Evolutionary conservation across 2,888 invertebrate genomes (phyloP), one percentile per base, ranked within the genome.

Genomic region (Antitype chi): DNA sequence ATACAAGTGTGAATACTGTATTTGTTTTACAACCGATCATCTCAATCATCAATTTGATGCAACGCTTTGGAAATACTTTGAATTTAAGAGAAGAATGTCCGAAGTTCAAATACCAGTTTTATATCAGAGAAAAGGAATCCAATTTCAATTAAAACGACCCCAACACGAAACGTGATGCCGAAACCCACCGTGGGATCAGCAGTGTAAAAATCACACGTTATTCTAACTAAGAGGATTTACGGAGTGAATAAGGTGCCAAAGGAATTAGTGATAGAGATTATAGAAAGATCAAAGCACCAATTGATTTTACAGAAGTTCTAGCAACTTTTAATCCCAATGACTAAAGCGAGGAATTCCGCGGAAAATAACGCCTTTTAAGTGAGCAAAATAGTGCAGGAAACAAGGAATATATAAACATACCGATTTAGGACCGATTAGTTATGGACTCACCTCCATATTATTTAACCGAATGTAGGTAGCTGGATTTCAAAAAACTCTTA

Each of bases 101-200:
- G 17, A 47, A 62, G 17, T 32, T 52, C 43, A 62, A 57, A 70
- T 57, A 49, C 23, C 47, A 57, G 55, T 71, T 64, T 62, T 60
- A 57, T 49, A 13, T 47, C 11, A 49, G n/a, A 66, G 52, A 70
- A 20, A 53, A 43, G 23, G 74, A 49, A 69, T 72, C 73, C 2
- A 7, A 70, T 73, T 84, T 72, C 60, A 85, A 81, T 84, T 76
- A 76, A 74, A 72, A 70, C 52, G 43, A 70, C 32, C 64, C 66
- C 15, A 57, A 60, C 23, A 63, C 55, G 69, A 74, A 84, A 79
- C 87, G 85, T 85, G 85, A 85, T 55, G 47, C 63, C 23, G 55
- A 25, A 49, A 63, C 63, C 17, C 32, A 66, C 23, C 60, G 62
- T 57, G 43, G 69, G 85, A 79, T 85, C 59, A 69, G 47, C 11